Conservation (phyloP, 2,113 vertebrate genomes). For the Thymallus thymallus region DNA sequence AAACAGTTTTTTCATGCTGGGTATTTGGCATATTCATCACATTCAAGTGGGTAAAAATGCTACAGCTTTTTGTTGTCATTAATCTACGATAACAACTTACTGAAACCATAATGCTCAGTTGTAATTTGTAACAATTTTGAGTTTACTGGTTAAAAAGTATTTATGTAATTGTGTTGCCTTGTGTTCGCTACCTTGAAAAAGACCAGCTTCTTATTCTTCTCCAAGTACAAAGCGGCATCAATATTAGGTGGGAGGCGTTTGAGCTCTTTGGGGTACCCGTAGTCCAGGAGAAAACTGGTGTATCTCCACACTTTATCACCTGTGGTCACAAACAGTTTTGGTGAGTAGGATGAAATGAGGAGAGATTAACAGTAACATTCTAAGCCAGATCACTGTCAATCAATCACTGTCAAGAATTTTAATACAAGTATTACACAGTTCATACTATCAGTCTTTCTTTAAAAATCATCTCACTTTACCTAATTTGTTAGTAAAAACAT, state of each 20-base stretch:
- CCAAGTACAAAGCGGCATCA: slow-evolving; percentile 81
- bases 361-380: background rate
- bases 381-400: no score
- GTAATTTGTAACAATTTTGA: background rate
- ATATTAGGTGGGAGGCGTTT: slow-evolving; percentile 76
- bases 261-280: slow-evolving; percentile 81
- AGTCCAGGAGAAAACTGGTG: slow-evolving; percentile 74
- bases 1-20: background rate
- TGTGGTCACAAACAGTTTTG: slow-evolving; percentile 45
- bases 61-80: background rate
- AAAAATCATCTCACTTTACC: background rate
- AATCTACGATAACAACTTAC: background rate
- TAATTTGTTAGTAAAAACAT: background rate
- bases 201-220: slow-evolving; percentile 82
- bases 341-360: slow-evolving; percentile 5
- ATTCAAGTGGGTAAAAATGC: background rate
- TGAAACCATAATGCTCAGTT: background rate
- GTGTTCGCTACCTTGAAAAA: slow-evolving; percentile 81
- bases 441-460: background rate
- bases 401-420: background rate
- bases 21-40: background rate
- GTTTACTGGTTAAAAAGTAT: background rate
- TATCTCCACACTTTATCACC: slow-evolving; percentile 83
- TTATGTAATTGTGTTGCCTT: background rate
- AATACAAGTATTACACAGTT: background rate